Evolutionary conservation across 1,140 invertebrate genomes (phyloP), one percentile per base, ranked within the genome.

Genomic region (Dendrolimus kikuchii): DNA sequence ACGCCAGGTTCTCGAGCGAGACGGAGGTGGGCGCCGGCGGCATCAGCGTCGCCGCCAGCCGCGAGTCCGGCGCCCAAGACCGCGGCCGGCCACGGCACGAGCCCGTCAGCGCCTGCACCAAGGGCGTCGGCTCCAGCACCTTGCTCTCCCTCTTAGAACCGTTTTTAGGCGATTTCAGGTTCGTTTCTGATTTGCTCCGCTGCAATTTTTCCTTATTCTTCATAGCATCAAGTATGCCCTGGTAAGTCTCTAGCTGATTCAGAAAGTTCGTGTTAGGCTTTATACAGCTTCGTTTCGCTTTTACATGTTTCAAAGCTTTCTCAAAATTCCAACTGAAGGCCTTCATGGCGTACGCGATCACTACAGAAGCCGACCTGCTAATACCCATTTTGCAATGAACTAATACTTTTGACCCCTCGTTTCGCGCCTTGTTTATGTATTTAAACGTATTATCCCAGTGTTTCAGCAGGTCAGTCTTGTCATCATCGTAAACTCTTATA

Each of bases 341-440:
- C 84, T 99, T 99, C 98, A 99, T 99, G 5, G 95, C 94, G 82
- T 98, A 99, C 0, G 98, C 97, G 63, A 99, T 98, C 5, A 99
- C 98, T 7, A 99, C 98, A 0, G 97, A 98, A 2, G 98, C 98
- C 4, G 98, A 99, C 47, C 97, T 89, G 77, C 97, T 98, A n/a
- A 99, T 95, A 5, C 98, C 98, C 97, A 99, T 99, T 88, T 99
- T 99, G 86, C 98, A 99, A 78, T 99, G 98, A 38, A 99, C 98
- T 50, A 99, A 86, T 36, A 98, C 96, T 86, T 97, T 97, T 7
- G 94, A 96, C 9, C 95, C 94, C 69, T 95, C 92, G 62, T 95
- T 93, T 80, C 93, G 96, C 10, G 97, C 97, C 86, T 95, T 94
- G 57, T 92, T 93, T 76, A 99, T 99, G 86, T 99, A 99, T 77